A percentile compares a stretch with the other conserved stretches of the same genome.
Evolutionary conservation across 2,113 vertebrate genomes (phyloP).

Genomic region (Arizona elegans): DNA sequence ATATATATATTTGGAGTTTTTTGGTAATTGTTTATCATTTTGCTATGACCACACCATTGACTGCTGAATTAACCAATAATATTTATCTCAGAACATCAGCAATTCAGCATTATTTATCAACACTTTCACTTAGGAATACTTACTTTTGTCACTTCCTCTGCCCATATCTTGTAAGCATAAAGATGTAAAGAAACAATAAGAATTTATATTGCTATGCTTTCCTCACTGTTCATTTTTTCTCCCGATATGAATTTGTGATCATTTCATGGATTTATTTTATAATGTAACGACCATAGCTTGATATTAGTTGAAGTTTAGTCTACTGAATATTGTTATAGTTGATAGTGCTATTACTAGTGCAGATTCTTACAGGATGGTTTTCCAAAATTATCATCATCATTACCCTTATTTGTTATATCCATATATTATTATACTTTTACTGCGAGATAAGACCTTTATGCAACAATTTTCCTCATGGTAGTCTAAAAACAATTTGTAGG

Average conservation of each 20-base stretch:
- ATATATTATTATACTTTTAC: neutral
- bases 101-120: neutral
- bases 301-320: neutral
- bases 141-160: slow-evolving; percentile 94
- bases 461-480: neutral
- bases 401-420: neutral
- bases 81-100: neutral
- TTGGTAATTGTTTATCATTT: neutral
- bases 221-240: neutral
- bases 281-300: neutral
- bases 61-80: neutral
- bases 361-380: neutral
- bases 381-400: neutral
- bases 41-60: neutral
- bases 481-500: neutral
- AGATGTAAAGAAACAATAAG: slow-evolving; percentile 59
- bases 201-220: slow-evolving; percentile 19
- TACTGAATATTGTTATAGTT: neutral
- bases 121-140: slow-evolving; percentile 67
- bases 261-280: neutral
- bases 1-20: neutral
- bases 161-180: slow-evolving; percentile 92
- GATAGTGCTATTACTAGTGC: neutral
- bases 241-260: neutral
- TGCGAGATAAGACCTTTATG: neutral